phyloP scores from a whole-genome alignment of 2,888 invertebrate species.

The Autographa pulchrina region DNA sequence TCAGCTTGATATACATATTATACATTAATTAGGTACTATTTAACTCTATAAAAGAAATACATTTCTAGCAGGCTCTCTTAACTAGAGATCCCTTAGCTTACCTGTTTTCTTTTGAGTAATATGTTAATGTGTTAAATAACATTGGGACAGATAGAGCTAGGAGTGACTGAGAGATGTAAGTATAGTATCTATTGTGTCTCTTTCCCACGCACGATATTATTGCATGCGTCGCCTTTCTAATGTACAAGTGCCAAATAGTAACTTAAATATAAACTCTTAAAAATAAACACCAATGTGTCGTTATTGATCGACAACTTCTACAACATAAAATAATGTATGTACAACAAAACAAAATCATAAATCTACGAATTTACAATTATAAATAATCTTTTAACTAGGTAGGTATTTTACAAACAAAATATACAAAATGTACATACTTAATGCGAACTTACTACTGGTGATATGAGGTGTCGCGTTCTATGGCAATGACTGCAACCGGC shows the following conservation, averaged over 20 bases:
- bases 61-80: slow-evolving; percentile 79
- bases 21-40: slow-evolving; percentile 53
- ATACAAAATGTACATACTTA: too few relatives aligned
- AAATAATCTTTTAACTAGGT: too few relatives aligned
- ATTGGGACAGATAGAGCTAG: slow-evolving; percentile 64
- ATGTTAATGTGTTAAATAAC: slow-evolving; percentile 32
- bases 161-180: slow-evolving; percentile 66
- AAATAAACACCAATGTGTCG: slow-evolving; percentile 32
- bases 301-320: background rate
- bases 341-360: background rate
- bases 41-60: slow-evolving; percentile 83
- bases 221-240: slow-evolving; percentile 12
- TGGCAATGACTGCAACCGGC: background rate
- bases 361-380: background rate
- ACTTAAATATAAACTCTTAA: slow-evolving; percentile 27
- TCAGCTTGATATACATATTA: slow-evolving; percentile 53
- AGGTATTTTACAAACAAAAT: too few relatives aligned
- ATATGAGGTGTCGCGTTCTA: too few relatives aligned
- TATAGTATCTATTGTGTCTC: slow-evolving; percentile 29
- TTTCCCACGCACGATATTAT: slow-evolving; percentile 16
- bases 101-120: slow-evolving; percentile 78
- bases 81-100: slow-evolving; percentile 76
- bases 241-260: background rate
- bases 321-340: background rate
- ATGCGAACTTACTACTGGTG: too few relatives aligned